phyloP scores from a whole-genome alignment of 2,888 invertebrate genomes.

The Thalpophila matura region DNA sequence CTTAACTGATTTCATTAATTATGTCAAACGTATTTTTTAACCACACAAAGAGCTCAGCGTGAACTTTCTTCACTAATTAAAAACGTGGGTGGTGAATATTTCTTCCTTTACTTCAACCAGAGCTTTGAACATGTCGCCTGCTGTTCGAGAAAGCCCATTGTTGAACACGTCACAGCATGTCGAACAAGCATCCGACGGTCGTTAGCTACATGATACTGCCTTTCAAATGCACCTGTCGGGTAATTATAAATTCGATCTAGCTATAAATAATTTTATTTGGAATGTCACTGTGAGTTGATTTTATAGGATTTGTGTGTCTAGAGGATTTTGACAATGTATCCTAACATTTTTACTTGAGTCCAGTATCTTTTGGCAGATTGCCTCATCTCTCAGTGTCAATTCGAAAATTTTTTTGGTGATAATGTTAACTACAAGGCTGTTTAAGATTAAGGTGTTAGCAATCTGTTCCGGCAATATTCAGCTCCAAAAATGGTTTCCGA shows the following conservation, averaged over 20 bases:
- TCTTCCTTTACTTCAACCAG: slow-evolving; percentile 21
- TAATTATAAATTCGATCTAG: slow-evolving; percentile 49
- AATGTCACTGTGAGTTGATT: slow-evolving; percentile 10
- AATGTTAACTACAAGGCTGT: no score
- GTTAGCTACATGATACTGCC: slow-evolving; percentile 25
- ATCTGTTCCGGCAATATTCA: no score
- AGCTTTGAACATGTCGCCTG: slow-evolving; percentile 39
- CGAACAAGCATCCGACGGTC: slow-evolving; percentile 16
- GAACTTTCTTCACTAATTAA: slow-evolving; percentile 53
- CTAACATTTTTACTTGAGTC: neutral
- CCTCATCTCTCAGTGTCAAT: no score
- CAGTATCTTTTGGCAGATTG: no score
- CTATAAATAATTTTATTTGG: slow-evolving; percentile 37
- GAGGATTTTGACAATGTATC: neutral
- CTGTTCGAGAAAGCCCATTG: slow-evolving; percentile 52
- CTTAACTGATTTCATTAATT: slow-evolving; percentile 16
- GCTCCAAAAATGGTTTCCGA: no score
- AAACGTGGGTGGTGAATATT: slow-evolving; percentile 56
- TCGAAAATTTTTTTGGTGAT: no score
- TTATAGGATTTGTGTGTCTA: neutral
- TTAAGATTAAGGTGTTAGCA: no score
- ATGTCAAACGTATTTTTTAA: neutral
- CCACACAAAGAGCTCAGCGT: slow-evolving; percentile 45
- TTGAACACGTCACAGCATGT: slow-evolving; percentile 51
- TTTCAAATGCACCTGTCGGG: slow-evolving; percentile 36